Evolutionary conservation across 2,113 vertebrate genomes (phyloP).

Genomic region (Chloropsis cyanopogon): DNA sequence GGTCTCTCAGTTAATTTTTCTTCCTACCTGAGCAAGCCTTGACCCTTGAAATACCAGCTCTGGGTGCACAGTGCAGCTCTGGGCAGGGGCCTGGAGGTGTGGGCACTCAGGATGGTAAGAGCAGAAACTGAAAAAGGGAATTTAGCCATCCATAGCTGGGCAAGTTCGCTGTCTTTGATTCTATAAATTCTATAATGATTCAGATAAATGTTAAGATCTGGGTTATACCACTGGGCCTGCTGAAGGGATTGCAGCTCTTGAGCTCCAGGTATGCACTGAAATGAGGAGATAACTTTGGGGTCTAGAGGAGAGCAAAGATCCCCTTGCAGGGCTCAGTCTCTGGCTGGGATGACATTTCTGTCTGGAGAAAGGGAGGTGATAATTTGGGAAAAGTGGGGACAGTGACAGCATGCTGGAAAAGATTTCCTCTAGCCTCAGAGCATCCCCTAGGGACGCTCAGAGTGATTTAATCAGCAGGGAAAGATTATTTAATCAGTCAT

Average conservation of each 20-base stretch:
- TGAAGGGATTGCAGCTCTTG: neutral
- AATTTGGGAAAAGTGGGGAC: neutral
- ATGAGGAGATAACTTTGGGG: neutral
- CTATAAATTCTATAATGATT: too few relatives aligned
- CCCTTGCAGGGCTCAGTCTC: neutral
- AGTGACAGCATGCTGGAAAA: neutral
- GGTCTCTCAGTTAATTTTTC: neutral
- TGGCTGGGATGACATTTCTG: neutral
- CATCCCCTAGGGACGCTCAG: neutral
- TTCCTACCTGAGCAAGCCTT: neutral
- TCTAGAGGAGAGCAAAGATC: neutral
- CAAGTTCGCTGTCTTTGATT: neutral
- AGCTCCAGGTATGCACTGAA: neutral
- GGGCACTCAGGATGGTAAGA: neutral
- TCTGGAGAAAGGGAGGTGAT: neutral
- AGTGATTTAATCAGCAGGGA: neutral
- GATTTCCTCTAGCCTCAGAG: neutral
- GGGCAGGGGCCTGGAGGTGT: neutral
- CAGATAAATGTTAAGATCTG: neutral
- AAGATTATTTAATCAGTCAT: neutral
- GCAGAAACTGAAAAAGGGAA: neutral
- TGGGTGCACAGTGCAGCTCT: neutral
- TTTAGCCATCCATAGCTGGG: neutral
- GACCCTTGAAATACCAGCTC: neutral
- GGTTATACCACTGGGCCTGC: neutral